Percentiles rank a stretch among this genome's conserved stretches.
phyloP scores from a whole-genome alignment of 2,113 vertebrate species.

The Onychostruthus taczanowskii region DNA sequence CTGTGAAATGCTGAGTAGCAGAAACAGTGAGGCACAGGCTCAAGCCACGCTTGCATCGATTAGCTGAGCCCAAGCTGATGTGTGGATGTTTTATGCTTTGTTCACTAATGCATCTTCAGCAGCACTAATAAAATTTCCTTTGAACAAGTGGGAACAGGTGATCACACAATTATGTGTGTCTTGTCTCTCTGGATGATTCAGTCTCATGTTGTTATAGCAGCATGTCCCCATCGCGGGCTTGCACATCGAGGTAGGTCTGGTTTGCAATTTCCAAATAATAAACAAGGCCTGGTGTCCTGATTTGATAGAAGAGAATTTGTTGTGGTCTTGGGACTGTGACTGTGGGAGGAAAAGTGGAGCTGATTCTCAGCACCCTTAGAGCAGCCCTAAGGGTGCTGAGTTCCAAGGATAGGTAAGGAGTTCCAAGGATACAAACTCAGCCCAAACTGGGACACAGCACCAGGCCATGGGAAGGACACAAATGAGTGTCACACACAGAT shows the following conservation, averaged over 20 bases:
- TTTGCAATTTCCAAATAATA: constrained; percentile 6
- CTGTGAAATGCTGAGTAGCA: not conserved
- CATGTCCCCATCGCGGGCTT: not conserved
- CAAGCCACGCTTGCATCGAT: not conserved
- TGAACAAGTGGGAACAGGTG: constrained; percentile 39
- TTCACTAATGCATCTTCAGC: constrained; percentile 32
- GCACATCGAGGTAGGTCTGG: not conserved
- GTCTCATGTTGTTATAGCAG: constrained; percentile 53
- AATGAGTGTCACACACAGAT: rapidly evolving
- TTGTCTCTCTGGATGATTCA: constrained; percentile 49
- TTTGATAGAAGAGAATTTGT: not conserved
- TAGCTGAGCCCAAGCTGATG: not conserved
- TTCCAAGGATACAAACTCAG: not conserved
- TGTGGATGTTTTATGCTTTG: constrained; percentile 27
- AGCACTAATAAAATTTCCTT: constrained; percentile 55
- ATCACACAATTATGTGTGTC: constrained; percentile 41
- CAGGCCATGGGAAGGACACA: not conserved
- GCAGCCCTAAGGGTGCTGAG: not conserved
- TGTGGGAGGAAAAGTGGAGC: not conserved
- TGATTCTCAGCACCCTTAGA: not conserved
- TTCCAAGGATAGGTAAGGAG: not conserved
- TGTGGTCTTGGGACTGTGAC: not conserved
- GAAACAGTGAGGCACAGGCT: not conserved
- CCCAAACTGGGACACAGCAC: not conserved
- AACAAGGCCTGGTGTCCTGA: not conserved